Evolutionary conservation across 2,888 invertebrate species (phyloP).

Genomic region (Acleris emargana): DNA sequence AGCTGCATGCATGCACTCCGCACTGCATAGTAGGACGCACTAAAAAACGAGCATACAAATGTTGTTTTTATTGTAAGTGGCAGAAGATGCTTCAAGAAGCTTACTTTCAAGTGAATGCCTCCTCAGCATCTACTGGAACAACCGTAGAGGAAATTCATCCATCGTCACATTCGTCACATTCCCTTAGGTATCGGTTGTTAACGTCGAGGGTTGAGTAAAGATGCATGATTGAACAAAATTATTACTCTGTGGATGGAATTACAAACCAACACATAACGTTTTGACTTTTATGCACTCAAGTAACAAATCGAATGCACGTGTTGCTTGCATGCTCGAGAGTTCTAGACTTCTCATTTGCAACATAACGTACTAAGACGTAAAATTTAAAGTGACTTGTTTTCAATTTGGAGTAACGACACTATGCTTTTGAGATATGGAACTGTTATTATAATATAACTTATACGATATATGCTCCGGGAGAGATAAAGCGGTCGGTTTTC

Average conservation of each 20-base stretch:
- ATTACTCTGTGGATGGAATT: conserved; percentile 15
- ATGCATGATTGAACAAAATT: background rate
- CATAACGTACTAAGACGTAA: too few relatives aligned
- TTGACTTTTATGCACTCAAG: conserved; percentile 15
- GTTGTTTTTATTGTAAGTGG: too few relatives aligned
- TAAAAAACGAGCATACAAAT: background rate
- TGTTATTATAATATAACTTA: background rate
- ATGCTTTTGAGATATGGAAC: too few relatives aligned
- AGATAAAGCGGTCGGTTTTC: conserved; percentile 1
- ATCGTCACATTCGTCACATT: too few relatives aligned
- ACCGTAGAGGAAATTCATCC: too few relatives aligned
- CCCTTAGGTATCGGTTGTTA: too few relatives aligned
- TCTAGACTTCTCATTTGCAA: too few relatives aligned
- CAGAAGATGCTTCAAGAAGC: too few relatives aligned
- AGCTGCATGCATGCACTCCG: conserved; percentile 4
- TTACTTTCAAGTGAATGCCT: too few relatives aligned
- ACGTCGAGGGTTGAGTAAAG: background rate
- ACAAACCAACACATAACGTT: conserved; percentile 13
- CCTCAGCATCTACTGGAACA: too few relatives aligned
- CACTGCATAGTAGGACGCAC: background rate
- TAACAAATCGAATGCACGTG: conserved; percentile 20
- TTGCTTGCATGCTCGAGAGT: conserved; percentile 6
- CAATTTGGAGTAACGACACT: too few relatives aligned
- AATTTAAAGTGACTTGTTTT: too few relatives aligned
- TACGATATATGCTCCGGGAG: conserved; percentile 4